Conservation (phyloP, 2,797 vertebrate genomes). For the Phylloscopus collybita region DNA sequence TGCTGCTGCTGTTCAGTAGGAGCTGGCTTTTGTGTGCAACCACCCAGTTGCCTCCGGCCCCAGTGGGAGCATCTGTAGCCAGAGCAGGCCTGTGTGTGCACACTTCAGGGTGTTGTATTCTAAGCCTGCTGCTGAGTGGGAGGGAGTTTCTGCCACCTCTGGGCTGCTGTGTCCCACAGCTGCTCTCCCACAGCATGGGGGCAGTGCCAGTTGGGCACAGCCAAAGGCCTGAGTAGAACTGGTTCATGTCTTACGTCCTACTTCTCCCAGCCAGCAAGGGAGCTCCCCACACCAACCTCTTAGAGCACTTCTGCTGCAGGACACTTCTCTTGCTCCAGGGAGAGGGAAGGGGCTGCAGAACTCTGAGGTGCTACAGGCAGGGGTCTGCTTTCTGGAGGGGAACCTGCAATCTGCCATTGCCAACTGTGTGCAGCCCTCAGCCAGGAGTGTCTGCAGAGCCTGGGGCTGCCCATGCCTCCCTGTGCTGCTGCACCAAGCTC, state of each 20-base stretch:
- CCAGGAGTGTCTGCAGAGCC: accelerated
- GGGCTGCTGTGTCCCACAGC: neutral
- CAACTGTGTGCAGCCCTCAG: neutral
- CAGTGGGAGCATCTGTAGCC: neutral
- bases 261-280: neutral
- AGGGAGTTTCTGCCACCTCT: neutral
- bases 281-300: accelerated
- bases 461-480: accelerated
- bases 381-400: neutral
- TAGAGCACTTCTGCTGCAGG: neutral
- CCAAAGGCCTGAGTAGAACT: accelerated
- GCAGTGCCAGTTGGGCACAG: neutral
- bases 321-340: neutral
- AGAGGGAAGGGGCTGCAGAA: neutral
- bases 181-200: neutral
- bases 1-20: neutral
- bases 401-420: neutral
- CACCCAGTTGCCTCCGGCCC: accelerated
- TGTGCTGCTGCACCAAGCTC: neutral
- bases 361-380: neutral
- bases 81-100: neutral
- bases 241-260: accelerated
- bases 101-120: neutral
- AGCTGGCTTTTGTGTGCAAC: neutral
- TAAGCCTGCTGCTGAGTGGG: neutral